Base-by-base conservation (phyloP, 2,888 invertebrate genomes). In the Linnaemya tessellans region DNA sequence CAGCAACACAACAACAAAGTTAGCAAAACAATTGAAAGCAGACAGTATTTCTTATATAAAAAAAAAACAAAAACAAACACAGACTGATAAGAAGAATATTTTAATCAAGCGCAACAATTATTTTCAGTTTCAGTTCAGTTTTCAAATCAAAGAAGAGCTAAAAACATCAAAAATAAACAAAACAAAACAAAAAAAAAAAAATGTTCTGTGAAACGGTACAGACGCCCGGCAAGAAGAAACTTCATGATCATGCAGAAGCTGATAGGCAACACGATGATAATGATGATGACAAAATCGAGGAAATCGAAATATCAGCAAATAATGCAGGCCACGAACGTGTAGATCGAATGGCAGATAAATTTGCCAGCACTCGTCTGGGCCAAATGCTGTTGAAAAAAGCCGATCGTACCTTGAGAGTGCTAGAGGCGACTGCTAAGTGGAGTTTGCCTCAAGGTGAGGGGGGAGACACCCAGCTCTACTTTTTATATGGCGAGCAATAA, bases 361-460 rank as follows among this genome's bases (percentile, higher is more conserved):
- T 91, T 46, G 90, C 92, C 30, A 87, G 89, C 78, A 92, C 90
- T 3, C 87, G 87, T 2, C 7, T 91, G 10, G 92, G 92, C 0
- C 92, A 92, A 65, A 88, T 87, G 77, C 88, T 89, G 1, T 89
- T 92, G 15, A 89, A 88, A 51, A 90, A 90, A 20, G 82, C 84
- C 51, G 92, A 92, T 88, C 88, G 89, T 7, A 67, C 88, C 0
- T 77, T 92, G 11, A 88, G 89, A 25, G 81, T 90, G 56, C 74
- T 92, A 56, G 92, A 92, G 87, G 90, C 91, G 38, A 92, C 92
- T 13, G 91, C 92, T 15, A 92, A 91, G 86, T 92, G 92, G 92
- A 91, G 92, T 87, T 87, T 92, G 71, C 92, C 92, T 3, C 89
- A 89, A 68, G 90, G 92, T 92, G 71, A n/a, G n/a, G 86, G 2